Evolutionary conservation across 2,888 invertebrate genomes (phyloP), one percentile per base, ranked within the genome.

Genomic region (Calameuta filiformis): DNA sequence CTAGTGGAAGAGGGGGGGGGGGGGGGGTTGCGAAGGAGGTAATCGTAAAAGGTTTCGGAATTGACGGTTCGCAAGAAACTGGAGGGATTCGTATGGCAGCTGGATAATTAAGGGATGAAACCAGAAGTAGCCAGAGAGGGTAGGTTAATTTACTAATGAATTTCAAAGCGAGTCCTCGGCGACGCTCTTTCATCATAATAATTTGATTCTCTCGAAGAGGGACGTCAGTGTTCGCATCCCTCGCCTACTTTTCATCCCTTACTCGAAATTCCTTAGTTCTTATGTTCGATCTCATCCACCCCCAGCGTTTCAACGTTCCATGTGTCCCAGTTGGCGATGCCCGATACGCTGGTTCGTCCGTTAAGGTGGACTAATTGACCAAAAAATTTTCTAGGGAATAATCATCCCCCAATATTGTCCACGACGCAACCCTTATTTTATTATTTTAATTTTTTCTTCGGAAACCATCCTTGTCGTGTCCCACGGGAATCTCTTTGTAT

Each of bases 101-200:
- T 23, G 6, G 56, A 23, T 56, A 56, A 9, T 56, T 56, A 56
- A 56, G 56, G 56, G 56, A 56, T 56, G 56, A 56, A 56, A 56
- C 56, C 56, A 56, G 56, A 56, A 56, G 23, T 56, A 23, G 56
- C 56, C 73, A 69, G 68, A 71, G 78, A 73, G 33, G 68, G 35
- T 69, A 75, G 68, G 76, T 87, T 84, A 84, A 88, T 87, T 88
- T 83, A 84, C 84, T 88, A 88, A 88, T 87, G 86, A 87, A 87
- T 88, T 87, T 84, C 83, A 83, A 81, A 87, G 84, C 83, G 80
- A 81, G 77, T 73, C 69, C 74, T 35, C 31, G 69, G 74, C 71
- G 68, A n/a, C 40, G 68, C 40, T 83, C 81, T 86, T 86, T 85
- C 82, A 84, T 84, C 81, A 83, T 84, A 84, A 87, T 88, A 84